Base-by-base conservation (phyloP, 2,113 vertebrate genomes). In the Ammospiza nelsoni region DNA sequence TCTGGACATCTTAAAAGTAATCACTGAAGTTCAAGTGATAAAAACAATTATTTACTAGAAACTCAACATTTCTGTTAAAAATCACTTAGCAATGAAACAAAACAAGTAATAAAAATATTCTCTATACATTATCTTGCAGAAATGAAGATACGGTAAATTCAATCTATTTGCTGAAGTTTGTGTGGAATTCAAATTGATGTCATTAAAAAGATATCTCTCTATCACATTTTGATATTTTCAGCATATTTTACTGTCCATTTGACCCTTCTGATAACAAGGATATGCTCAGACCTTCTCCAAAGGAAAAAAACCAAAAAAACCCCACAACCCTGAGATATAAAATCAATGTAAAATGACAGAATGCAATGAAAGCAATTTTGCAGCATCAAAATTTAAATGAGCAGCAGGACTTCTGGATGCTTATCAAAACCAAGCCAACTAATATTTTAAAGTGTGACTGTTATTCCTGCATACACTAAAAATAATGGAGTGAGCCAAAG, bases 301-400 rank as follows among this genome's bases (percentile, higher is more conserved):
- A 93, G 25, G 4, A 41, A 35, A 5, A 44, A 31, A 21, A 1
- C 0, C 2, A 41, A 35, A 5, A 44, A 31, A 21, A 1, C 0
- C 2, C 6, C 9, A 13, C 15, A 87, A 39, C 3, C 9, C 15
- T 1, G 0, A 69, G 46, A 69, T 39, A 41, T 29, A 84, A 84
- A 94, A 94, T 93, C 92, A 90, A 93, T 92, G 59, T 31, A 74
- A 94, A 93, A 77, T 94, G 85, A 93, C 91, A 94, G 78, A 94
- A 91, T 93, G 89, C 91, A 68, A 86, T 55, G 87, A 86, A 95
- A 96, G 91, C 63, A 90, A 74, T 80, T 95, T 90, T 85, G 27
- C 33, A 88, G 33, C 39, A 91, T 91, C 87, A 90, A 95, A 88
- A 94, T 90, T 80, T 55, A 88, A 91, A 96, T 91, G 55, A 93